These are phyloP conservation scores for Gasterosteus aculeatus DNA, from an alignment of 2,113 vertebrate species.

Conservation along the genomic window DNA sequence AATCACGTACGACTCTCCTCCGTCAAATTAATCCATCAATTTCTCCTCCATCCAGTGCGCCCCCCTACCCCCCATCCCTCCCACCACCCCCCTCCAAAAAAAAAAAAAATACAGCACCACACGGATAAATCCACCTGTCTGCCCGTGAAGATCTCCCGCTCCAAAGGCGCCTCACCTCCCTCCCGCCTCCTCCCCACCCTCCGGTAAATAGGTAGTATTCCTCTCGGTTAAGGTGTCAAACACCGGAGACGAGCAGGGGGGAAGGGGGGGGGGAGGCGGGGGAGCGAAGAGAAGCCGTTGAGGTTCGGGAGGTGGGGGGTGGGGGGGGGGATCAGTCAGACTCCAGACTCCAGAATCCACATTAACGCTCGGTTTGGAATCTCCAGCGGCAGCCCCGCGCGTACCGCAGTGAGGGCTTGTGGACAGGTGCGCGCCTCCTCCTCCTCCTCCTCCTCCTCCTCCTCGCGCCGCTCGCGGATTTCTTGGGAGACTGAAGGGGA, in stretches of 20 bases:
- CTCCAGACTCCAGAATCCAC: constrained; percentile 52
- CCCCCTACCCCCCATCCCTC: not conserved
- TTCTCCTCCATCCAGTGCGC: constrained; percentile 49
- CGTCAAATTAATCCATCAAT: constrained; percentile 73
- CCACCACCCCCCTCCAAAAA: not conserved
- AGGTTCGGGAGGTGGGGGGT: not conserved
- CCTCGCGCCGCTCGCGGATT: constrained; percentile 70
- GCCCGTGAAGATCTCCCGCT: constrained; percentile 56
- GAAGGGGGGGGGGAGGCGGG: too few relatives aligned
- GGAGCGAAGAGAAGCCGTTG: too few relatives aligned
- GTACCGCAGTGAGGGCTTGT: constrained; percentile 82
- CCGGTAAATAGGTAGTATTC: constrained; percentile 53
- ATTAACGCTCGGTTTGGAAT: constrained; percentile 60
- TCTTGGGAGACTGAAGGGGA: constrained; percentile 75
- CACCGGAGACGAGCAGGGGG: not conserved
- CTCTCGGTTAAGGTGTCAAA: constrained; percentile 54
- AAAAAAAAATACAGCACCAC: constrained; percentile 24
- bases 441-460: constrained; percentile 68
- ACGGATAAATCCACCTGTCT: constrained; percentile 77
- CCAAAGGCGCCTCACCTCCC: constrained; percentile 2
- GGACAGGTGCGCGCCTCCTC: constrained; percentile 79
- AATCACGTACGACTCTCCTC: constrained; percentile 63
- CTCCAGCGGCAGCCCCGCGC: constrained; percentile 75
- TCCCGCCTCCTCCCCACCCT: constrained; percentile 14
- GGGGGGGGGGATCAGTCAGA: constrained; percentile 32